Conservation (phyloP, 2,113 vertebrate species). For the Labrus mixtus region DNA sequence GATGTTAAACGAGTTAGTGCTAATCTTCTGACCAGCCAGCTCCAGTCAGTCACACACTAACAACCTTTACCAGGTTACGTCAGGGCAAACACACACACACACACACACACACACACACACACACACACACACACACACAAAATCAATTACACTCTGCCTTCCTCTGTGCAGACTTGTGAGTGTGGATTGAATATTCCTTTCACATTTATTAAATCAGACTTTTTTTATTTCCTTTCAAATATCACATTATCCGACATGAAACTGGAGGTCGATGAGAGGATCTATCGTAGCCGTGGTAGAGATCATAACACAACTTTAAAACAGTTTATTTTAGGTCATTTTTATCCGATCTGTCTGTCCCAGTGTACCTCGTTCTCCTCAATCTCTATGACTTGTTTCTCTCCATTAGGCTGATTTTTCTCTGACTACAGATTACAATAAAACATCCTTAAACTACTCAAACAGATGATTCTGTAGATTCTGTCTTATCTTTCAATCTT, state of each 20-base stretch:
- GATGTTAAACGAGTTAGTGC: constrained; percentile 29
- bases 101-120: background rate
- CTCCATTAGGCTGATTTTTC: too few relatives aligned
- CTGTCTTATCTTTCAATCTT: too few relatives aligned
- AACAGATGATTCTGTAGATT: too few relatives aligned
- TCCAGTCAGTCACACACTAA: constrained; percentile 33
- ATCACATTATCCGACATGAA: background rate
- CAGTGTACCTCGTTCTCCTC: too few relatives aligned
- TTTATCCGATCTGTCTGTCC: too few relatives aligned
- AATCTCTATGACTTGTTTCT: too few relatives aligned
- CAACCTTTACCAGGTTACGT: constrained; percentile 20
- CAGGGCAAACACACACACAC: constrained; percentile 4
- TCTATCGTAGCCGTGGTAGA: too few relatives aligned
- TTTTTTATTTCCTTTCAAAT: constrained; percentile 12
- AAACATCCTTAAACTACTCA: too few relatives aligned
- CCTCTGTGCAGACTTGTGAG: background rate
- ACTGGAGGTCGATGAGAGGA: too few relatives aligned
- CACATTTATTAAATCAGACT: constrained; percentile 21
- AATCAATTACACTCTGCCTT: background rate
- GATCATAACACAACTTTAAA: too few relatives aligned
- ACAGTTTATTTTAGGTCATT: too few relatives aligned
- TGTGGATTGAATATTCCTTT: constrained; percentile 18
- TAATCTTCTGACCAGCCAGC: constrained; percentile 32
- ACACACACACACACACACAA: background rate
- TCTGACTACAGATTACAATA: too few relatives aligned